Percentiles rank a stretch among this genome's conserved stretches.
Evolutionary conservation across 2,888 invertebrate species (phyloP).

Genomic region (Drosophila stalkeri): DNA sequence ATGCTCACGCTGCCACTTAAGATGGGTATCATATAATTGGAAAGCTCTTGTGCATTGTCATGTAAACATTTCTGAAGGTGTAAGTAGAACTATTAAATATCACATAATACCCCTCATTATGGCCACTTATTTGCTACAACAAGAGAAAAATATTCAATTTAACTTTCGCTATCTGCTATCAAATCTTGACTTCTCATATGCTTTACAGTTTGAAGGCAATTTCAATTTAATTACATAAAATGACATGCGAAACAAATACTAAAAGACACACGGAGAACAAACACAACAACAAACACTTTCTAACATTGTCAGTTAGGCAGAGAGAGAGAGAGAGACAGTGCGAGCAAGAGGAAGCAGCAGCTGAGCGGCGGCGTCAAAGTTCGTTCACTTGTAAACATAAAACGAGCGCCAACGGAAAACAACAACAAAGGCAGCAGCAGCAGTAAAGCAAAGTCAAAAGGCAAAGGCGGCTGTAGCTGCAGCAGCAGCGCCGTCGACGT

Average conservation of each 20-base stretch:
- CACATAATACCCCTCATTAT: conserved; percentile 40
- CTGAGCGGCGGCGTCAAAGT: conserved; percentile 65
- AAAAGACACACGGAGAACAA: conserved; percentile 44
- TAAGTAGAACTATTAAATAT: conserved; percentile 27
- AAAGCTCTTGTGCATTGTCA: not conserved
- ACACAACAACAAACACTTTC: conserved; percentile 63
- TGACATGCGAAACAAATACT: conserved; percentile 62
- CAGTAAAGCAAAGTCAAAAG: conserved; percentile 35
- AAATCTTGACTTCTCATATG: conserved; percentile 26
- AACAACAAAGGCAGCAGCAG: not conserved
- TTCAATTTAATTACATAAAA: conserved; percentile 68
- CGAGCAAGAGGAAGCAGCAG: conserved; percentile 12
- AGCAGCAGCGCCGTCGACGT: conserved; percentile 28
- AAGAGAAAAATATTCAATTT: conserved; percentile 55
- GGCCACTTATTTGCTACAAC: conserved; percentile 13
- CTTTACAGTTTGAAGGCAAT: conserved; percentile 45
- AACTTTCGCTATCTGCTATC: conserved; percentile 59
- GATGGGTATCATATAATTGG: conserved; percentile 2
- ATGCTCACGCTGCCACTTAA: not conserved
- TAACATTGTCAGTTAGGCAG: conserved; percentile 25
- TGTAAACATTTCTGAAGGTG: not conserved
- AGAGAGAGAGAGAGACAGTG: not conserved
- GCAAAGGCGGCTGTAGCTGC: conserved; percentile 31
- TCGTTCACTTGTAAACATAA: conserved; percentile 77
- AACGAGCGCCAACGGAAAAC: conserved; percentile 56